Evolutionary conservation across 2,797 vertebrate genomes (phyloP).

Genomic region (Periophthalmus magnuspinnatus): DNA sequence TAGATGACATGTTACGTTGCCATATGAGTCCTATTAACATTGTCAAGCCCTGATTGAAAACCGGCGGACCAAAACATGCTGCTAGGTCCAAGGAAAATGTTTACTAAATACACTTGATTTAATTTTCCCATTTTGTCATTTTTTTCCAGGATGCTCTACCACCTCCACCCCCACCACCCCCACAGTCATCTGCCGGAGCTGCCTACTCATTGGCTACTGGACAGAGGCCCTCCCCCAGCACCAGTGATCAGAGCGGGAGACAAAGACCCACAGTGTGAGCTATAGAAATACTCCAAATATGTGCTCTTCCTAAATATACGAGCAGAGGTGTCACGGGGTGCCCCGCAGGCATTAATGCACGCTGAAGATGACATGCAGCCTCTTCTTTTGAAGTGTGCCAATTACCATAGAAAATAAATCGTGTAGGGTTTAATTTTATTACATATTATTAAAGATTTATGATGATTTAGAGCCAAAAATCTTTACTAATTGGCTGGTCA

Average conservation of each 20-base stretch:
- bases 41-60: background rate
- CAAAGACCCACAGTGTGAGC: slow-evolving; percentile 97
- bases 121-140: slow-evolving; percentile 22
- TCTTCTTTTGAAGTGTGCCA: slow-evolving; percentile 2
- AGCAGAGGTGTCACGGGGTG: slow-evolving; percentile 50
- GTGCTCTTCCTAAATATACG: slow-evolving; percentile 49
- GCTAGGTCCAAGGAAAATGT: slow-evolving; percentile 1
- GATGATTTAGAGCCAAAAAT: background rate
- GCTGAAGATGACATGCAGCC: slow-evolving; percentile 21
- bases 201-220: slow-evolving; percentile 77
- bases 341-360: slow-evolving; percentile 22
- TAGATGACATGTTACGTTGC: background rate
- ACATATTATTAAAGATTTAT: background rate
- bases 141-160: slow-evolving; percentile 86
- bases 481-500: background rate
- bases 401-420: background rate
- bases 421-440: background rate
- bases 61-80: background rate
- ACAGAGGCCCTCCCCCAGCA: slow-evolving; percentile 82
- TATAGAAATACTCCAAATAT: slow-evolving; percentile 60
- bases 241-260: slow-evolving; percentile 85
- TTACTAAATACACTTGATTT: slow-evolving; percentile 3
- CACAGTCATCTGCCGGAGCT: slow-evolving; percentile 79
- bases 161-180: slow-evolving; percentile 91
- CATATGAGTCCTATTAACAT: background rate